A percentile compares a stretch with the other conserved stretches of the same genome.
phyloP scores from a whole-genome alignment of 2,888 invertebrate genomes.

The Resseliella maxima region DNA sequence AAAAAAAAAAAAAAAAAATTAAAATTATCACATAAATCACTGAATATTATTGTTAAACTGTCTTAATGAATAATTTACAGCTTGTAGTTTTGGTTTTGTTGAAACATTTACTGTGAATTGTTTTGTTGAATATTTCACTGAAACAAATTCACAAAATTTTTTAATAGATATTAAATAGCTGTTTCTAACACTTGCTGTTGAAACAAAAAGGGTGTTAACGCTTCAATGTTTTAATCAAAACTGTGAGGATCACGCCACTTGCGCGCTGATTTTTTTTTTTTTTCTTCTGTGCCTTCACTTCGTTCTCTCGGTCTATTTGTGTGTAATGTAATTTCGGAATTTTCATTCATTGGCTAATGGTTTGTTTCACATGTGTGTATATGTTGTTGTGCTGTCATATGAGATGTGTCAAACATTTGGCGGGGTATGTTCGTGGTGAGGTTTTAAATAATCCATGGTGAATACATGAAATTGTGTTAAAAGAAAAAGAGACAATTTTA shows the following conservation, averaged over 20 bases:
- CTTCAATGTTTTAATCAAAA: slow-evolving; percentile 41
- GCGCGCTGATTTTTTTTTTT: slow-evolving; percentile 38
- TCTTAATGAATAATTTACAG: too few relatives aligned
- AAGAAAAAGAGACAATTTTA: too few relatives aligned
- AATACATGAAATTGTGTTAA: not conserved
- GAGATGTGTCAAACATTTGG: not conserved
- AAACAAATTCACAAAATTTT: not conserved
- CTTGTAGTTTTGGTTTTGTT: too few relatives aligned
- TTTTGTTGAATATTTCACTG: too few relatives aligned
- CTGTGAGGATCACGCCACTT: slow-evolving; percentile 51
- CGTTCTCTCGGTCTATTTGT: not conserved
- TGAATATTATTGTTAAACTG: too few relatives aligned
- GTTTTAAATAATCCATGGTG: not conserved
- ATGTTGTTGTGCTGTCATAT: slow-evolving; percentile 27
- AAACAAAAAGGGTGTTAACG: slow-evolving; percentile 31
- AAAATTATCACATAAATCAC: too few relatives aligned
- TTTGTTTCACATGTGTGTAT: not conserved
- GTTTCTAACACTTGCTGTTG: not conserved
- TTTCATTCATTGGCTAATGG: slow-evolving; percentile 13
- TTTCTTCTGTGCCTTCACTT: too few relatives aligned
- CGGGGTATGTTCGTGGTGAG: slow-evolving; percentile 47
- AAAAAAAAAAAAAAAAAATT: too few relatives aligned
- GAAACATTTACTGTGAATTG: too few relatives aligned
- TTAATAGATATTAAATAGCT: not conserved
- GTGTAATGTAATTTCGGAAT: not conserved